phyloP scores from a whole-genome alignment of 2,888 invertebrate species.

The Drosophila helvetica region DNA sequence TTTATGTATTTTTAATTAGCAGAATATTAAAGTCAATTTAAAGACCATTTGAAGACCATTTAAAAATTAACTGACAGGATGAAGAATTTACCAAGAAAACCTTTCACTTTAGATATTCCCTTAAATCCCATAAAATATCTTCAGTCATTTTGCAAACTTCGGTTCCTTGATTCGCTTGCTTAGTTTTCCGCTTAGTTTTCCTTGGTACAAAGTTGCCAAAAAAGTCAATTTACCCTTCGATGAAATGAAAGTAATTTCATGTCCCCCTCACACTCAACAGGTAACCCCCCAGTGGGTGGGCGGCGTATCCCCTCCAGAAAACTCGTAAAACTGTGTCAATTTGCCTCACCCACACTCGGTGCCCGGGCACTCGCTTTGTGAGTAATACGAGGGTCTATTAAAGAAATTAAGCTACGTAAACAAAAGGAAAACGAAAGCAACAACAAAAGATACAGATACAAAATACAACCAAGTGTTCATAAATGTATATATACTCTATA shows the following conservation, averaged over 20 bases:
- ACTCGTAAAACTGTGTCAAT: conserved; percentile 62
- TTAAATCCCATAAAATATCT: too few species aligned
- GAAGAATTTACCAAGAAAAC: not conserved
- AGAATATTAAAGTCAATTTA: too few species aligned
- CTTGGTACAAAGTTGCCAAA: not conserved
- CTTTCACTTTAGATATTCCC: too few species aligned
- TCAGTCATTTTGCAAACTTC: too few species aligned
- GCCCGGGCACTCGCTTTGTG: conserved; percentile 45
- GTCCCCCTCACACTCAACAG: conserved; percentile 46
- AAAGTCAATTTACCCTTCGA: conserved; percentile 19
- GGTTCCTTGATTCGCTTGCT: too few species aligned
- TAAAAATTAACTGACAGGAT: too few species aligned
- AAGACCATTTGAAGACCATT: too few species aligned
- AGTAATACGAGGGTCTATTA: conserved; percentile 57
- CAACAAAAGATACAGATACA: conserved; percentile 7
- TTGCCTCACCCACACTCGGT: conserved; percentile 46
- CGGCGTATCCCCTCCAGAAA: conserved; percentile 7
- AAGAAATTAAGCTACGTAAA: conserved; percentile 52
- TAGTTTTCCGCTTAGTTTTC: not conserved
- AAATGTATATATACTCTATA: conserved; percentile 10
- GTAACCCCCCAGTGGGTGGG: conserved; percentile 35
- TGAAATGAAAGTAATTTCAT: conserved; percentile 36
- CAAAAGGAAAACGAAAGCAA: conserved; percentile 26
- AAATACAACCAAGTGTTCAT: conserved; percentile 49
- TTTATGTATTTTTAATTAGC: not conserved